Base-by-base conservation (phyloP, 2,888 invertebrate species). In the Antheraea assamensis region DNA sequence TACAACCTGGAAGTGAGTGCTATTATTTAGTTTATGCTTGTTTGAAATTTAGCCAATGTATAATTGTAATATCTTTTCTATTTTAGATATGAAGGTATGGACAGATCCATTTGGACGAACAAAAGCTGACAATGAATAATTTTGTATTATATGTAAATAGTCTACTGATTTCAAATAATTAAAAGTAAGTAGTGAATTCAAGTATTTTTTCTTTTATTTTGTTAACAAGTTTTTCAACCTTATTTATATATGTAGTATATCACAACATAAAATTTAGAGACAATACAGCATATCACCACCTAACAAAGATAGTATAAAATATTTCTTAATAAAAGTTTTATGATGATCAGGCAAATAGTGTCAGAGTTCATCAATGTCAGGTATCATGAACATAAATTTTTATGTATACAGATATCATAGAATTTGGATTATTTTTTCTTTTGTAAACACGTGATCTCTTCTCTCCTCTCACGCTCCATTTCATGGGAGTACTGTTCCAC, bases 51-150 rank as follows among this genome's bases (percentile, higher is more conserved):
- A n/a, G 74, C 13, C 13, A 70, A 42, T 58, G 61, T 61, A 70
- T n/a, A 3, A 31, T 52, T 47, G 24, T 72, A 76, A 73, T 72
- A 68, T 74, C n/a, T 66, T 78, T 78, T 76, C n/a, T n/a, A n/a
- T 95, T 93, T 77, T 90, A 95, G 95, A 95, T 89, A 95, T 96
- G 96, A 95, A 95, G 80, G 92, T 95, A 4, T 96, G 95, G 96
- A 88, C 94, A 30, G 95, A 96, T 87, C 96, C 95, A 47, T 96
- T 96, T 87, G 95, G 88, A 19, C 87, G 95, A 17, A 95, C 94
- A 82, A 94, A 95, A 82, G 82, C 89, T 72, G 86, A 87, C 24
- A 87, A 78, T 80, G 88, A 90, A 75, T 77, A 74, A 72, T 77
- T 74, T 74, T 75, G 1, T 70, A 31, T 35, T 8, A 19, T 21